Evolutionary conservation across 1,140 invertebrate species (phyloP).

Genomic region (Diachasma alloeum): DNA sequence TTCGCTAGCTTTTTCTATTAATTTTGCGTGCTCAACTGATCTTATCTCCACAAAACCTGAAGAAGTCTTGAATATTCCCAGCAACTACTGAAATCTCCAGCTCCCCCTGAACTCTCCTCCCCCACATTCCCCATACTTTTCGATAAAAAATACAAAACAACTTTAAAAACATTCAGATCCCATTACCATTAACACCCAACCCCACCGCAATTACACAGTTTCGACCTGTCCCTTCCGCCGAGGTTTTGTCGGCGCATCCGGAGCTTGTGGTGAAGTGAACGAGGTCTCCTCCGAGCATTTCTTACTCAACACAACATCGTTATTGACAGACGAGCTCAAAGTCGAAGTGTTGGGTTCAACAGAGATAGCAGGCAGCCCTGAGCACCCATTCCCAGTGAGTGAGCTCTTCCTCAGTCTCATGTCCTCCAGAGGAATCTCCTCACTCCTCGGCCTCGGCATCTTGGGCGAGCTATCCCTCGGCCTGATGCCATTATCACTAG

Average conservation of each 20-base stretch:
- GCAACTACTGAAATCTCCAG: no score
- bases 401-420: constrained; percentile 66
- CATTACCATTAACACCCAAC: no score
- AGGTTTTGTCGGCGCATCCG: constrained; percentile 39
- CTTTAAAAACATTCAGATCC: no score
- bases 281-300: constrained; percentile 71
- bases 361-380: background rate
- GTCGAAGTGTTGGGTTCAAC: background rate
- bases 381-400: constrained; percentile 41
- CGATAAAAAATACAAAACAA: no score
- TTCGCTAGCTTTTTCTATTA: no score
- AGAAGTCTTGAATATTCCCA: no score
- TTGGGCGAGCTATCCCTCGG: constrained; percentile 77
- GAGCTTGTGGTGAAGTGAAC: constrained; percentile 67
- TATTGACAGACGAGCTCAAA: constrained; percentile 23
- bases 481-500: constrained; percentile 53
- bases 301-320: background rate
- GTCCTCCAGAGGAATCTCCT: constrained; percentile 87
- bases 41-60: no score
- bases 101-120: no score
- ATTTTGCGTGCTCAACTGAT: no score
- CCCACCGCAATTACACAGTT: constrained; percentile 65
- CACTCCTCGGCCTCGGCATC: constrained; percentile 77
- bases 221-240: constrained; percentile 69
- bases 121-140: no score